These are phyloP conservation scores for Chionoecetes opilio DNA, from an alignment of 1,140 invertebrate species.

Conservation along the genomic window DNA sequence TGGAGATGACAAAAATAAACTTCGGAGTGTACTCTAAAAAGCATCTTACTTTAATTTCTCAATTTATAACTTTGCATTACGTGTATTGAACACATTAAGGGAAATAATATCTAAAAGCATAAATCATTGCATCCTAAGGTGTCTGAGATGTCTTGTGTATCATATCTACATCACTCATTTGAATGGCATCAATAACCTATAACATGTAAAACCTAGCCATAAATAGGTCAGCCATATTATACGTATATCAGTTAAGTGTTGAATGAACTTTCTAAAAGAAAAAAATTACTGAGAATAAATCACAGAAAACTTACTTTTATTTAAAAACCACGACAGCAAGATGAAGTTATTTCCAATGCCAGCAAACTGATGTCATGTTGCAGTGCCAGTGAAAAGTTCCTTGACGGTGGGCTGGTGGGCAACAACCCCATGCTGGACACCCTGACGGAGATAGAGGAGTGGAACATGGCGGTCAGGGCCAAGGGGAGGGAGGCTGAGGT, in stretches of 20 bases:
- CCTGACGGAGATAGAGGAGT: conserved; percentile 96
- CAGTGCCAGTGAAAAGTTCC: conserved; percentile 90
- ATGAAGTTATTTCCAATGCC: background rate
- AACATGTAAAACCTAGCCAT: no score
- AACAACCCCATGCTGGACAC: conserved; percentile 98
- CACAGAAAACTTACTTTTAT: no score
- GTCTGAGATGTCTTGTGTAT: no score
- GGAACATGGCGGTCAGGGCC: conserved; percentile 87
- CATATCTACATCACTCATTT: no score
- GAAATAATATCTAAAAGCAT: background rate
- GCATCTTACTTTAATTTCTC: background rate
- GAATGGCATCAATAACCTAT: no score
- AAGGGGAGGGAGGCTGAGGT: conserved; percentile 86
- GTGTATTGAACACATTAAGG: background rate
- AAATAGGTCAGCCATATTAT: no score
- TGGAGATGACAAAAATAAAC: background rate
- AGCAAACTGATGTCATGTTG: conserved; percentile 88
- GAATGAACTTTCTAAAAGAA: no score
- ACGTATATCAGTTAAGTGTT: no score
- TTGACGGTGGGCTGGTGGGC: conserved; percentile 98
- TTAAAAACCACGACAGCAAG: background rate
- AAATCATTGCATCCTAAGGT: background rate
- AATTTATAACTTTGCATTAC: background rate
- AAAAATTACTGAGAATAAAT: no score
- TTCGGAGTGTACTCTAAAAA: background rate